Evolutionary conservation across 2,113 vertebrate genomes (phyloP).

Genomic region (Polypterus bichir): DNA sequence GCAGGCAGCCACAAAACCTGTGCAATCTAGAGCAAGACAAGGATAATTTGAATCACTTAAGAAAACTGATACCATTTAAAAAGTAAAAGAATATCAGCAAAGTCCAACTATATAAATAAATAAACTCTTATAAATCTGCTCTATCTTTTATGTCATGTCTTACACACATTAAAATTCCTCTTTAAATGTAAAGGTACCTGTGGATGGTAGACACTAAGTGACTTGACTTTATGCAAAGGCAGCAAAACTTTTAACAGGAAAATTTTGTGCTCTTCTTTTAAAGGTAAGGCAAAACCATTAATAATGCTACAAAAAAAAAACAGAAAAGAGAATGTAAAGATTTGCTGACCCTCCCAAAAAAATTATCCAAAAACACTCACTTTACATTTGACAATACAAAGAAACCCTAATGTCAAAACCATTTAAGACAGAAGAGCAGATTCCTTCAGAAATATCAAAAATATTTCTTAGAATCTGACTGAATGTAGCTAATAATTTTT

Average conservation of each 20-base stretch:
- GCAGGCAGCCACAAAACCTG: too few relatives aligned
- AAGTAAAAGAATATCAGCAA: too few relatives aligned
- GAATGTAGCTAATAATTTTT: background rate
- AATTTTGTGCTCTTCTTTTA: slow-evolving; percentile 99
- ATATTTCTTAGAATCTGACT: too few relatives aligned
- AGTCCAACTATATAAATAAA: too few relatives aligned
- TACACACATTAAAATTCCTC: background rate
- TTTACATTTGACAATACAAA: too few relatives aligned
- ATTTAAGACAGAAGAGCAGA: too few relatives aligned
- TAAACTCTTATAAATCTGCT: too few relatives aligned
- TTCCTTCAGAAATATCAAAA: too few relatives aligned
- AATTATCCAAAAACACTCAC: background rate
- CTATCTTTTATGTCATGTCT: background rate
- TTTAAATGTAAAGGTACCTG: slow-evolving; percentile 54
- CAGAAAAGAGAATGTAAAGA: slow-evolving; percentile 5
- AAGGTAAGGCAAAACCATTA: slow-evolving; percentile 95
- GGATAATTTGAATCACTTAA: too few relatives aligned
- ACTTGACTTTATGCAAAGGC: slow-evolving; percentile 98
- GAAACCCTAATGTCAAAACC: too few relatives aligned
- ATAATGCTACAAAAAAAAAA: slow-evolving; percentile 71
- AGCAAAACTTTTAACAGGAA: slow-evolving; percentile 93
- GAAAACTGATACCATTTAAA: too few relatives aligned
- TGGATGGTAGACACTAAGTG: slow-evolving; percentile 94
- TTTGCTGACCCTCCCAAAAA: background rate
- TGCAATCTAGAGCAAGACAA: too few relatives aligned